phyloP scores from a whole-genome alignment of 2,113 vertebrate species.

The Hypomesus transpacificus region DNA sequence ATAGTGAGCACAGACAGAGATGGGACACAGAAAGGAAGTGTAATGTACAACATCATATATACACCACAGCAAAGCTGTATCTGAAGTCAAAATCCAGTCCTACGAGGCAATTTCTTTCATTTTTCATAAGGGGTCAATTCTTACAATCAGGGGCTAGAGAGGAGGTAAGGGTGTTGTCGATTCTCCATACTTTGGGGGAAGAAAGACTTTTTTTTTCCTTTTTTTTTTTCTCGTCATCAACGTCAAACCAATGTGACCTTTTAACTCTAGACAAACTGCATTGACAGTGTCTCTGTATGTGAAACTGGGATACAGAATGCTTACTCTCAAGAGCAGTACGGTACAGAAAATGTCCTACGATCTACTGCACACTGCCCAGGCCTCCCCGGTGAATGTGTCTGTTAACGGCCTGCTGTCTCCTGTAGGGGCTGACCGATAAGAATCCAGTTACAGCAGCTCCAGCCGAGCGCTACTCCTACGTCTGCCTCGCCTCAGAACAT shows the following conservation, averaged over 20 bases:
- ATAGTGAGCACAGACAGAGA: slow-evolving; percentile 81
- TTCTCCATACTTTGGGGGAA: slow-evolving; percentile 98
- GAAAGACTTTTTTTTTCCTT: slow-evolving; percentile 83
- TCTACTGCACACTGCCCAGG: slow-evolving; percentile 99
- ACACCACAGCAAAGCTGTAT: slow-evolving; percentile 95
- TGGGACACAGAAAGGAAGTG: slow-evolving; percentile 87
- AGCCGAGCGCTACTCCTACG: slow-evolving; percentile 57
- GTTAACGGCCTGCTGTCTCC: slow-evolving; percentile 84
- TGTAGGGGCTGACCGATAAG: slow-evolving; percentile 82
- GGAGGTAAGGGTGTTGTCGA: slow-evolving; percentile 99
- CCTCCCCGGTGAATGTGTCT: slow-evolving; percentile 85
- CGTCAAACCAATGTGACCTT: slow-evolving; percentile 94
- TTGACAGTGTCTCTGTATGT: slow-evolving; percentile 67
- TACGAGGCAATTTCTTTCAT: slow-evolving; percentile 94
- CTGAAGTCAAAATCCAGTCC: slow-evolving; percentile 99
- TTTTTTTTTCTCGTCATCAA: slow-evolving; percentile 77
- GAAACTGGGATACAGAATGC: slow-evolving; percentile 89
- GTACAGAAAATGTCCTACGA: slow-evolving; percentile 95
- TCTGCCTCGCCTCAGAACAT: slow-evolving; percentile 67
- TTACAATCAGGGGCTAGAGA: slow-evolving; percentile 99
- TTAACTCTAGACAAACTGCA: slow-evolving; percentile 87
- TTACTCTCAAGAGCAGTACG: slow-evolving; percentile 94
- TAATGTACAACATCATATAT: slow-evolving; percentile 99
- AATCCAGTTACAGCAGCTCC: slow-evolving; percentile 81
- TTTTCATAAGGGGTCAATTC: slow-evolving; percentile 84